Evolutionary conservation across 2,888 invertebrate species (phyloP).

Genomic region (Synergus gifuensis): DNA sequence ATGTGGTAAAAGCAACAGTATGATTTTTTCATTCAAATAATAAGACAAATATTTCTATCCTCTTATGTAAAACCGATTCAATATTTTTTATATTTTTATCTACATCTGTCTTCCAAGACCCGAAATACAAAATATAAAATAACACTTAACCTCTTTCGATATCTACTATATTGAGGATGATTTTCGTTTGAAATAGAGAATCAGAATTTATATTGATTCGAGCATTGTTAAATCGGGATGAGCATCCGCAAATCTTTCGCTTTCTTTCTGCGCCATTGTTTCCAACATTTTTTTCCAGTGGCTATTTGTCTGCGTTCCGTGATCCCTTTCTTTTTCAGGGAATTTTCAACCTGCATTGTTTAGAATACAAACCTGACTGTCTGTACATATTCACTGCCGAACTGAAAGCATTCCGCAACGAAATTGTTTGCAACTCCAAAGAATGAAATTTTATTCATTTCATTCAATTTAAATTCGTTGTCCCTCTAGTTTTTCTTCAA

Average conservation of each 20-base stretch:
- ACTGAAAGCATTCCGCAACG: conserved; percentile 16
- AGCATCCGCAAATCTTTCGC: conserved; percentile 24
- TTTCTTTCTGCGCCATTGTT: conserved; percentile 31
- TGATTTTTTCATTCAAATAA: too few species aligned
- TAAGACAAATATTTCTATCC: too few species aligned
- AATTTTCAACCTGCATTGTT: conserved; percentile 32
- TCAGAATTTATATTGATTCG: conserved; percentile 34
- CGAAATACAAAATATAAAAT: too few species aligned
- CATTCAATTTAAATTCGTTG: too few species aligned
- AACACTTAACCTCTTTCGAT: background rate
- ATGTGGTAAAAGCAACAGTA: too few species aligned
- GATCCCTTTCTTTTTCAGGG: conserved; percentile 8
- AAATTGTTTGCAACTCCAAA: conserved; percentile 12
- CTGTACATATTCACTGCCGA: conserved; percentile 9
- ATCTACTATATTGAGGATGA: background rate
- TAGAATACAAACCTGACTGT: conserved; percentile 28
- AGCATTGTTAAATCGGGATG: conserved; percentile 20
- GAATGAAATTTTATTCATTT: conserved; percentile 18
- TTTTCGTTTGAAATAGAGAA: background rate
- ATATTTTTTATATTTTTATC: too few species aligned
- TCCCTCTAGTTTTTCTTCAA: too few species aligned
- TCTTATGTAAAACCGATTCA: too few species aligned
- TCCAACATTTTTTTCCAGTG: conserved; percentile 22
- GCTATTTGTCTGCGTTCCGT: conserved; percentile 34
- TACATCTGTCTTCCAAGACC: too few species aligned